phyloP scores from a whole-genome alignment of 2,113 vertebrate genomes.

The Notarius quadriscutis region DNA sequence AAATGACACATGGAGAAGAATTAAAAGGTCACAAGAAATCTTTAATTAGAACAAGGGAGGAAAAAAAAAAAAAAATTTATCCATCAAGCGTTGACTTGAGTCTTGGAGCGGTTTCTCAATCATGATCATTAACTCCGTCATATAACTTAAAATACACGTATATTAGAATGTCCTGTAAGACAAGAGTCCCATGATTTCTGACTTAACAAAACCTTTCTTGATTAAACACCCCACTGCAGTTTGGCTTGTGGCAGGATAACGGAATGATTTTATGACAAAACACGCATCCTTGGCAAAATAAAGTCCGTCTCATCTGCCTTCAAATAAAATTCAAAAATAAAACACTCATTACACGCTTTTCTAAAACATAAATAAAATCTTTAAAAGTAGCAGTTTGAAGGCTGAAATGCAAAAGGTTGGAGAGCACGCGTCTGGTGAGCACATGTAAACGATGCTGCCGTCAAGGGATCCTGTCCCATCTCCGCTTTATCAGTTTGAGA shows the following conservation, averaged over 20 bases:
- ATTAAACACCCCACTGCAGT: neutral
- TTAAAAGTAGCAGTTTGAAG: constrained; percentile 2
- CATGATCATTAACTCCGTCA: neutral
- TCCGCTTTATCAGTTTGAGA: neutral
- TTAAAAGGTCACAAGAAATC: neutral
- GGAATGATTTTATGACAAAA: neutral
- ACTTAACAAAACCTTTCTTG: neutral
- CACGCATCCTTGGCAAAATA: neutral
- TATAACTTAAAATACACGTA: neutral
- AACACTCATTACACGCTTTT: neutral
- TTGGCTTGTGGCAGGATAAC: constrained; percentile 11
- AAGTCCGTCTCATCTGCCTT: neutral
- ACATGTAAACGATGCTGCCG: constrained; percentile 40
- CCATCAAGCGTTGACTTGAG: neutral
- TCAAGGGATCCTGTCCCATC: neutral
- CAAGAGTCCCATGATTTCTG: neutral
- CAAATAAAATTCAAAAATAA: constrained; percentile 26
- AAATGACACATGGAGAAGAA: neutral
- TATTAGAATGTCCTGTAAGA: neutral
- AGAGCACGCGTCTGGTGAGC: neutral
- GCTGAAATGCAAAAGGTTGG: neutral
- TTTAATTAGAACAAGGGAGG: neutral
- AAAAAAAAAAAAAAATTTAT: neutral
- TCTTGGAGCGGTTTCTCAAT: neutral
- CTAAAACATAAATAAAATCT: constrained; percentile 52